Conservation (phyloP, 2,113 vertebrate species). For the Platysteira castanea region DNA sequence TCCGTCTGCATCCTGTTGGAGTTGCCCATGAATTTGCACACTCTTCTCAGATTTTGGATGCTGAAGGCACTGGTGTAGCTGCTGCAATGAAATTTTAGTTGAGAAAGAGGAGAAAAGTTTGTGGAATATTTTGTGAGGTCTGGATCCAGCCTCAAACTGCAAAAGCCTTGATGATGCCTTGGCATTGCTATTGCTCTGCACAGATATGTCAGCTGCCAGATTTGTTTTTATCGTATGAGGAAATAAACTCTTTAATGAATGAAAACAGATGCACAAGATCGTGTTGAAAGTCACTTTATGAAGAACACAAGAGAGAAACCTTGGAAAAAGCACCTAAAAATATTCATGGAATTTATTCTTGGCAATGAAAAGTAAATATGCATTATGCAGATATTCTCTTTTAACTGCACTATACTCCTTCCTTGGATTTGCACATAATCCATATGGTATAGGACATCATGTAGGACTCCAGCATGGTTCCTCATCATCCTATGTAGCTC, state of each 20-base stretch:
- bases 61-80: not conserved
- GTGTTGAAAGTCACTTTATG: not conserved
- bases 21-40: not conserved
- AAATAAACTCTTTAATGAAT: not conserved
- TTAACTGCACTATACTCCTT: not conserved
- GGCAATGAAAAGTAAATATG: not conserved
- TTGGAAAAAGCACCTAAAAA: conserved; percentile 2
- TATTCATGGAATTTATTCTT: conserved; percentile 26
- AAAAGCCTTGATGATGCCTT: not conserved
- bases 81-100: not conserved
- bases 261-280: not conserved
- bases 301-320: not conserved
- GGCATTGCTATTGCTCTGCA: not conserved
- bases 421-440: not conserved
- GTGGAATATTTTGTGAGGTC: not conserved
- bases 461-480: not conserved
- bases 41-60: not conserved
- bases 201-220: not conserved
- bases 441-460: not conserved
- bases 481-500: not conserved
- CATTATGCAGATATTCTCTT: conserved; percentile 10
- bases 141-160: not conserved
- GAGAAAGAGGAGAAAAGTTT: not conserved
- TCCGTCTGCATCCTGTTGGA: not conserved
- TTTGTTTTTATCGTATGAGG: not conserved